phyloP scores from a whole-genome alignment of 1,140 invertebrate genomes.

The Pseudomyrmex pallidus region DNA sequence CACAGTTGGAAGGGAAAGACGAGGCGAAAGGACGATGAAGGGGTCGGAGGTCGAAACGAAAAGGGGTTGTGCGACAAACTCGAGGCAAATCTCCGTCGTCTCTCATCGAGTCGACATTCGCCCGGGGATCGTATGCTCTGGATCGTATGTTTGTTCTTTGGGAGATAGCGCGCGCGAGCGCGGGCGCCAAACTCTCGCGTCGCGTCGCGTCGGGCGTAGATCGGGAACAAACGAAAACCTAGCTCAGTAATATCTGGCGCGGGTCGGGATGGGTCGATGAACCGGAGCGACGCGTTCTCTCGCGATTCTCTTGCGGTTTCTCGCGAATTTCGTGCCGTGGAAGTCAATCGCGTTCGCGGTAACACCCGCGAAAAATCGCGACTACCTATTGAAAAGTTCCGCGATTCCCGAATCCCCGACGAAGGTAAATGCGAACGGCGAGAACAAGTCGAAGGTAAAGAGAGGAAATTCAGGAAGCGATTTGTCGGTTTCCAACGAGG shows the following conservation, averaged over 20 bases:
- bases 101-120: conserved; percentile 39
- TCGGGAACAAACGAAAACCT: conserved; percentile 55
- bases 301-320: conserved; percentile 51
- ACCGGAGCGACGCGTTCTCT: background rate
- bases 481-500: conserved; percentile 54
- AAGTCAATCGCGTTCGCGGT: conserved; percentile 54
- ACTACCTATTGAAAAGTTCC: conserved; percentile 47
- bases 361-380: conserved; percentile 50
- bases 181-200: conserved; percentile 39
- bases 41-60: conserved; percentile 50
- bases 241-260: conserved; percentile 46
- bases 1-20: background rate
- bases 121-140: conserved; percentile 39
- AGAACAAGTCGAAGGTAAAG: conserved; percentile 43
- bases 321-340: conserved; percentile 51
- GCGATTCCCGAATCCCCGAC: conserved; percentile 28
- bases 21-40: background rate
- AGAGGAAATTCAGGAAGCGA: conserved; percentile 56
- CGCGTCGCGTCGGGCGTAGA: conserved; percentile 31
- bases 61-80: conserved; percentile 38
- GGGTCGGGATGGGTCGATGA: conserved; percentile 32
- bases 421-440: conserved; percentile 17
- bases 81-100: conserved; percentile 22
- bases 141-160: conserved; percentile 60
- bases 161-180: background rate